Evolutionary conservation across 2,888 invertebrate genomes (phyloP).

Genomic region (Isotomurus palustris): DNA sequence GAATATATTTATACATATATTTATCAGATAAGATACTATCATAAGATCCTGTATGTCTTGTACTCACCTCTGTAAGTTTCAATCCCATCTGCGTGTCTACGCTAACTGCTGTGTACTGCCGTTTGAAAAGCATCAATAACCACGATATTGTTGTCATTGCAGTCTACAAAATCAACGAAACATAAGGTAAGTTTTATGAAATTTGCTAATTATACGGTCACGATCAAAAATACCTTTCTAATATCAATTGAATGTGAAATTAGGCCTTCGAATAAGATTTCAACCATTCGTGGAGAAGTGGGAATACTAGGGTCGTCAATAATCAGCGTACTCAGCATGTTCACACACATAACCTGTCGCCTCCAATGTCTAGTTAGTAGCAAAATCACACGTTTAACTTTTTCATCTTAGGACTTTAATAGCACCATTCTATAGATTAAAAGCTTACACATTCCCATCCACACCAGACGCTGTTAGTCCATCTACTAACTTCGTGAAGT

Average conservation of each 20-base stretch:
- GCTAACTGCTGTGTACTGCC: constrained; percentile 28
- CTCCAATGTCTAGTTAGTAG: constrained; percentile 41
- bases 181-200: neutral
- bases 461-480: constrained; percentile 29
- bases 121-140: constrained; percentile 40
- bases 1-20: neutral
- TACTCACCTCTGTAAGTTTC: constrained; percentile 29
- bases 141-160: constrained; percentile 37
- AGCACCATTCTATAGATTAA: neutral
- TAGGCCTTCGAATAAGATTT: constrained; percentile 38
- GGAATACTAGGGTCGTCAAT: constrained; percentile 35
- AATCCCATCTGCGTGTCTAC: constrained; percentile 37
- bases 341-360: constrained; percentile 40
- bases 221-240: constrained; percentile 28
- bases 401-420: neutral
- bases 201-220: neutral
- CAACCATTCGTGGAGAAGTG: constrained; percentile 30
- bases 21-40: neutral
- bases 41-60: neutral
- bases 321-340: constrained; percentile 43
- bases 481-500: constrained; percentile 27
- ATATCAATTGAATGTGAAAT: constrained; percentile 42
- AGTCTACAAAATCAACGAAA: constrained; percentile 26
- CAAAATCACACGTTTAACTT: neutral
- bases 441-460: constrained; percentile 31